Base-by-base conservation (phyloP, 2,888 invertebrate species). In the Perithous albicinctus region DNA sequence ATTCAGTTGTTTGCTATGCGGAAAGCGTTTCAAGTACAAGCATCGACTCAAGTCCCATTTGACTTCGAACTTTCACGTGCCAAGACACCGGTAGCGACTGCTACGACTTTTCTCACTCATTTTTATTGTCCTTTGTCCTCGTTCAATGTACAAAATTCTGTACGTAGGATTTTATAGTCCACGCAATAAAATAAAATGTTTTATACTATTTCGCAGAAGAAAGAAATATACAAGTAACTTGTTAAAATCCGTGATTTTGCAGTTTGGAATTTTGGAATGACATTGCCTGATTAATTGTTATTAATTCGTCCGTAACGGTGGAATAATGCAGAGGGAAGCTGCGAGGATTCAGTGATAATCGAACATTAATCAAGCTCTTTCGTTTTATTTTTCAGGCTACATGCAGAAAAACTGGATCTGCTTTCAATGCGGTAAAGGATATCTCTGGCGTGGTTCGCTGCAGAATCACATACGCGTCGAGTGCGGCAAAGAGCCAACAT, bases 1-100 rank as follows among this genome's bases (percentile, higher is more conserved):
- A 85, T 93, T 92, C 86, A 83, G 84, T 6, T 93, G 93, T 81
- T 87, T 88, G 12, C 86, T 90, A 35, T 93, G 93, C 83, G 89
- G 90, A 23, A 92, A 88, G 63, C 86, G 87, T 63, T 91, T 92
- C 84, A 90, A 92, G 75, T 89, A 91, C 77, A 92, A 92, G 54
- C 89, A 91, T 78, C 89, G 90, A 66, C 80, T 92, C 7, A 87
- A 89, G 56, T 89, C 89, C 12, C 90, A 91, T 69, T 85, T 91
- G n/a, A 88, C 84, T 32, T 88, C 84, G 10, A 88, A 85, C 77
- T 85, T 84, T 29, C 86, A 88, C 32, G 66, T 83, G 26, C 78
- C 80, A 46, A 78, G 82, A 64, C 64, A 77, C 29, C 77, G 59
- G 66, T 77, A 76, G 73, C 67, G 46, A 38, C 20, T 12, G 23